Conservation (phyloP, 1,140 invertebrate species). For the Tetramorium alpestre region DNA sequence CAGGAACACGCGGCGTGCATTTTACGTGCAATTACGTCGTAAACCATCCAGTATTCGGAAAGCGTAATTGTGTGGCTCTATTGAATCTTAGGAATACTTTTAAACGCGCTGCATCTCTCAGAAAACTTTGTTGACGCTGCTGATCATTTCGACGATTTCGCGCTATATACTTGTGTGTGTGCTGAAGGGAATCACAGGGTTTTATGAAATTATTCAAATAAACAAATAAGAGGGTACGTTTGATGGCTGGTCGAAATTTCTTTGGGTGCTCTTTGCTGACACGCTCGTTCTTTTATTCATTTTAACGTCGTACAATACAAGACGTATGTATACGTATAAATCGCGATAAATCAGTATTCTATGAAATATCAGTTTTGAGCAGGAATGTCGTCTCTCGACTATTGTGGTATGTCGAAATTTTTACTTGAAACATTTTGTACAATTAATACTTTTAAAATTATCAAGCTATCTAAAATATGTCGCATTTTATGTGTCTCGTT, state of each 20-base stretch:
- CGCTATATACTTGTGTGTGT: constrained; percentile 31
- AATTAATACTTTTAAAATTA: not conserved
- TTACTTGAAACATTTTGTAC: not conserved
- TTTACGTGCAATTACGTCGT: constrained; percentile 50
- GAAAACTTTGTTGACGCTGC: constrained; percentile 37
- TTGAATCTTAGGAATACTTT: constrained; percentile 23
- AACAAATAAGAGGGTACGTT: constrained; percentile 30
- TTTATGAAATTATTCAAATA: constrained; percentile 50
- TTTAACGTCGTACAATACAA: not conserved
- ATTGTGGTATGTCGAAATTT: not conserved
- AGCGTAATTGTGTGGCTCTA: constrained; percentile 42
- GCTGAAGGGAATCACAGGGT: constrained; percentile 59
- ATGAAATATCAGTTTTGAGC: not conserved
- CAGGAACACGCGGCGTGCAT: constrained; percentile 38
- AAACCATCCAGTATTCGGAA: constrained; percentile 67
- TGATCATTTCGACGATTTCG: constrained; percentile 47
- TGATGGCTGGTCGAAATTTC: constrained; percentile 1
- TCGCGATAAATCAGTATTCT: not conserved
- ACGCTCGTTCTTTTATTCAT: not conserved
- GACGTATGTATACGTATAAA: no score
- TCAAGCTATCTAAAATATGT: not conserved
- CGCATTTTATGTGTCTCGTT: not conserved
- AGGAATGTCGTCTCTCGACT: not conserved
- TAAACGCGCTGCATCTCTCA: constrained; percentile 31
- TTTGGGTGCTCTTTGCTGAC: not conserved